Evolutionary conservation across 1,140 invertebrate genomes (phyloP), one percentile per base, ranked within the genome.

Genomic region (Chelonus insularis): DNA sequence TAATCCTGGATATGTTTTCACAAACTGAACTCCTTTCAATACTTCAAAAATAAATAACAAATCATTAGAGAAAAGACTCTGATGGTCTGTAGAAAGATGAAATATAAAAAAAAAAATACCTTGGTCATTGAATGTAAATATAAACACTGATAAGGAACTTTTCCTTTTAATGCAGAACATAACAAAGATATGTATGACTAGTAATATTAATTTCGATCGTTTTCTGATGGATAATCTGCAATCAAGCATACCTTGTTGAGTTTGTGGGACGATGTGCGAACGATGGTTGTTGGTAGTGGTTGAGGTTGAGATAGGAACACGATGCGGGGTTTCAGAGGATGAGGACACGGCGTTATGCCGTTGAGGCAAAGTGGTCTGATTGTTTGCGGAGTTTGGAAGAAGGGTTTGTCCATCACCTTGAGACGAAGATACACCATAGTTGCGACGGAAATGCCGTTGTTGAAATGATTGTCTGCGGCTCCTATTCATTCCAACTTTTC

Each of bases 391-490:
- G 25, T 71, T 61, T 63, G 78, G 75, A 63, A 80, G 70, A 60
- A 80, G 69, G 63, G 77, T 79, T 72, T 80, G 78, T 32, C 76
- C 75, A 59, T 80, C 76, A 56, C 76, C 76, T 16, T 78, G 75
- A 48, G 75, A 70, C 54, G 76, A 63, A 23, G 76, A 65, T 11
- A 80, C 78, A 39, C 78, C 76, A 67, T 80, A 80, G 66, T 76
- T 78, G 67, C 75, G 64, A 16, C 78, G 72, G 47, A 77, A 77
- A 67, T 78, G 76, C 23, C 74, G 73, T 65, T 75, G 77, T 62
- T 77, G 77, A 57, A 75, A 62, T 54, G 75, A 76, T 56, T 72
- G 64, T 65, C 69, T 72, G 41, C 74, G 74, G 59, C 71, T 71
- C 65, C 71, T 63, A 66, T 21, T 68, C 54, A 62, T 55, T 23